Evolutionary conservation across 2,797 vertebrate species (phyloP), one percentile per base, ranked within the genome.

Genomic region (Microctenopoma stevenorrisi): DNA sequence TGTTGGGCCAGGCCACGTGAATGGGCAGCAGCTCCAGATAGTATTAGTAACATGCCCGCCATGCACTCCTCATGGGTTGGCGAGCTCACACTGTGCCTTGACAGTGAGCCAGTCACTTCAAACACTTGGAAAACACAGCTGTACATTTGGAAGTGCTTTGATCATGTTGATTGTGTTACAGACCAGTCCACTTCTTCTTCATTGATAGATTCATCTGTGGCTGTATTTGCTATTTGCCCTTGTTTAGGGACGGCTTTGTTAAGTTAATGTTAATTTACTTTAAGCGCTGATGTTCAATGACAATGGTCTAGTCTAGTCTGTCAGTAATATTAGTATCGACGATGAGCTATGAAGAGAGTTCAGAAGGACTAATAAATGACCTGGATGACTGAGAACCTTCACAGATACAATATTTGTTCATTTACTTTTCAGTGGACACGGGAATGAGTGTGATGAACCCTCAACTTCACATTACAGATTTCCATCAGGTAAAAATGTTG

Each of bases 91-190:
- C 78, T 74, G 83, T 6, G 64, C 66, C 70, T 89, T 91, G 89
- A 92, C 84, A 76, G 49, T 7, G 55, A 77, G 90, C 91, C 93
- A 93, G 85, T 85, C 85, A 91, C 91, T 93, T 94, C 92, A 94
- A 93, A 93, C 90, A 80, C 65, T 87, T 56, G 64, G 75, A 83
- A 81, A 88, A 86, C 81, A 73, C 83, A 89, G 84, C 81, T 76
- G 85, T 66, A 64, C 46, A 65, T 87, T 81, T 70, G 60, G 56
- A 76, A 83, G 76, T 35, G 64, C 89, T 90, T 94, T 94, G 91
- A 94, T 93, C 89, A 78, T 57, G 68, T 94, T 94, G 91, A 94
- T 93, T 88, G 79, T 57, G 68, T 10, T 77, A 64, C 74, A 74
- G 67, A 68, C 43, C 46, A 7, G 50, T 78, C 69, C 71, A 48